Base-by-base conservation (phyloP, 2,113 vertebrate genomes). In the Catharus bicknelli region DNA sequence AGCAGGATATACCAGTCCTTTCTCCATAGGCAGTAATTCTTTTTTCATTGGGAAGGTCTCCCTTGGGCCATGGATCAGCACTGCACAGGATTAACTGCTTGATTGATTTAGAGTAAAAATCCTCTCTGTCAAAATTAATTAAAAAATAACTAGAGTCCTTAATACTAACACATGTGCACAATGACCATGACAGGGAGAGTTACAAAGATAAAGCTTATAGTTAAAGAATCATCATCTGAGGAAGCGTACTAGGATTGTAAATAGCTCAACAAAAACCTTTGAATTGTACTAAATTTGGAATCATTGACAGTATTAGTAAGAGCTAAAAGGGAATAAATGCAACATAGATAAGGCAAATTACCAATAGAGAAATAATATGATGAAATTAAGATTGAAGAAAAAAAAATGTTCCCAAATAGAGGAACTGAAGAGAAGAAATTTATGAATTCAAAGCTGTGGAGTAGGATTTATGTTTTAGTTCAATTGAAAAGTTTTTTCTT, bases 391-490 rank as follows among this genome's bases (percentile, higher is more conserved):
- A 51, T 8, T 11, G 2, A 36, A 27, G 2, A 36, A 27, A 32
- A 10, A 38, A 7, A 0, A 14, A 0, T 16, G 3, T 17, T 72
- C 29, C 22, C 11, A 34, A 1, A 21, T 25, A 45, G 0, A 36
- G 11, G 14, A 77, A 59, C 7, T 42, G 6, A 36, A 67, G 68
- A 54, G 18, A 36, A 4, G 21, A 63, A 57, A 58, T 34, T 0
- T 13, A 73, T 29, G 2, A 78, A 73, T 29, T 73, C 19, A 77
- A 84, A 88, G 1, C 3, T 34, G 2, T 61, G 45, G 57, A 30
- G 7, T 20, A 45, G 5, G 2, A 83, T 1, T 2, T 34, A 21
- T 23, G 2, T 32, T 66, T 47, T 53, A 32, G 2, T 9, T 53
- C 9, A 82, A 14, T 22, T 2, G 5, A 74, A 29, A 50, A 25